phyloP scores from a whole-genome alignment of 2,888 invertebrate genomes.

The Lydus trimaculatus region DNA sequence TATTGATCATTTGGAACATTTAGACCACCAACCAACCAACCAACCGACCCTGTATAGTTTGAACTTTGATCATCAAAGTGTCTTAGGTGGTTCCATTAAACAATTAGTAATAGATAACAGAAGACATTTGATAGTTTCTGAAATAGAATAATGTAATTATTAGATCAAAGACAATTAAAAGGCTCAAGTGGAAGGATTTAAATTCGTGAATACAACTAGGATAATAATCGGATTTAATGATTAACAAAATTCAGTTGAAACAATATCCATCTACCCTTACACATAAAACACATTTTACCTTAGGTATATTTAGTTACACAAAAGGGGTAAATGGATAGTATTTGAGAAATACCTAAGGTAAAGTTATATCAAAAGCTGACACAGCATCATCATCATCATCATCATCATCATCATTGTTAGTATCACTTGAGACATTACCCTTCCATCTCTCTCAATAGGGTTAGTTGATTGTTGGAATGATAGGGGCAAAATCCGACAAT shows the following conservation, averaged over 20 bases:
- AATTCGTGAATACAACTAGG: not conserved
- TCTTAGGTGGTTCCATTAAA: not conserved
- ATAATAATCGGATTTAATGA: not conserved
- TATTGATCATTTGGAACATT: too few relatives aligned
- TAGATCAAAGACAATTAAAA: not conserved
- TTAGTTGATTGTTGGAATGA: not conserved
- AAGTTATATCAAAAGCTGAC: not conserved
- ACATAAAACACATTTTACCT: not conserved
- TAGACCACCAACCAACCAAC: too few relatives aligned
- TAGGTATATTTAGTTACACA: not conserved
- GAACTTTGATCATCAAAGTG: too few relatives aligned
- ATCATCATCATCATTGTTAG: not conserved
- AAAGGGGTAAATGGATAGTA: not conserved
- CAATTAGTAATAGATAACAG: not conserved
- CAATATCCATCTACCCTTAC: not conserved
- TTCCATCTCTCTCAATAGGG: not conserved
- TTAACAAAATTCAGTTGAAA: not conserved
- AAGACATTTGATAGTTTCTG: not conserved
- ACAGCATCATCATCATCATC: not conserved
- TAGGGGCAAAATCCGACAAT: not conserved
- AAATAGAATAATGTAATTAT: not conserved
- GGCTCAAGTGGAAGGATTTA: not conserved
- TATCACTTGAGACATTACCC: not conserved
- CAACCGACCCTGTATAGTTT: too few relatives aligned
- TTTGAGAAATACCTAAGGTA: too few relatives aligned